Base-by-base conservation (phyloP, 2,888 invertebrate genomes). In the Globia sparganii region DNA sequence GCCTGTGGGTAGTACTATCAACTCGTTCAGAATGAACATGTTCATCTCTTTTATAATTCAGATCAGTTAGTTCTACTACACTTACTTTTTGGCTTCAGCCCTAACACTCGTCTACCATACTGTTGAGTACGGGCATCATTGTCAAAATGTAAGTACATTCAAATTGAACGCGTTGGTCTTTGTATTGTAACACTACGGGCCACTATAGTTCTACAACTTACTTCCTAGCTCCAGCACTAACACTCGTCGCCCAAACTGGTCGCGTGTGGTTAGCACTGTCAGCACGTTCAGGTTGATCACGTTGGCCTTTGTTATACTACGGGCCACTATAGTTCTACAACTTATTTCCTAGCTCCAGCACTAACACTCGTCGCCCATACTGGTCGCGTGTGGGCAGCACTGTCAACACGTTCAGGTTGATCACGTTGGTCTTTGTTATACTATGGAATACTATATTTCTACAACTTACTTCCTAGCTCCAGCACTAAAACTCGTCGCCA, bases 271-370 rank as follows among this genome's bases (percentile, higher is more conserved):
- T n/a, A n/a, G n/a, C n/a, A n/a, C n/a, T n/a, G 0, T 43, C 15
- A 43, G 95, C 70, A 98, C 97, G 90, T 98, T 98, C 86, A 98
- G 97, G 85, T 97, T 97, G 93, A 98, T 98, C 75, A 98, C 97
- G 91, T 98, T 98, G 85, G 97, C 97, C 93, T 98, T 15, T 40
- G 3, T 21, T 13, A 34, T 61, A 6, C 2, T 13, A 5, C 6
- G 21, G 2, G 9, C 15, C 21, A 49, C 5, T 15, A 43, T 21
- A 28, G 2, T 40, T 11, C 25, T 18, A 40, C 11, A 2, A 58
- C 97, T 97, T 96, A 98, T 98, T 98, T 94, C 98, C 98, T 87
- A 98, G 96, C 94, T 98, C 98, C 56, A 98, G 96, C 40, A 98
- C 97, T 43, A 98, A 96, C 43, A 98, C 97, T 75, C 98, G 97